Base-by-base conservation (phyloP, 1,140 invertebrate species). In the Aphelenchoides fujianensis region DNA sequence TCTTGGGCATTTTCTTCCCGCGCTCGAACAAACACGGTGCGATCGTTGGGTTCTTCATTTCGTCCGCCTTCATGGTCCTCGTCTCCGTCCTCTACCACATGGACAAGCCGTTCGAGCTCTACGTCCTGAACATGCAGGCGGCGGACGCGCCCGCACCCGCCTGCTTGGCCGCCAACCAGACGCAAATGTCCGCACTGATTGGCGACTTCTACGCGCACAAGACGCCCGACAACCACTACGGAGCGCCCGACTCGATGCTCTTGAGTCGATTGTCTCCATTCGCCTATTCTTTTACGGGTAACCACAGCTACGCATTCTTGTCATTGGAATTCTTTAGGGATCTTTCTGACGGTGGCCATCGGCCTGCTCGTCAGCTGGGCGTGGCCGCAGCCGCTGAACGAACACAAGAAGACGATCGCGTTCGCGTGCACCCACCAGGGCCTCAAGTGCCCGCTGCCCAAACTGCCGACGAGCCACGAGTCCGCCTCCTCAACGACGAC, bases 1-100 rank as follows among this genome's bases (percentile, higher is more conserved):
- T 77, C 34, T 74, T 77, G 12, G 75, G 75, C 2, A 76, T 77
- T 12, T 77, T 77, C 52, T 77, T 77, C 28, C 75, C 75, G 2
- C 19, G 36, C 5, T 54, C 75, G 30, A 77, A 77, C 31, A 79
- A 73, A 61, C 27, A 75, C 34, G 75, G 75, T 2, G 75, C 75
- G 1, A 76, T 76, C 52, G 35, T 70, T 23, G 75, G 71, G 2
- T 66, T 77, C 12, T 1, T 78, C 3, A 34, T 73, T 31, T 27
- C 75, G 35, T 31, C 55, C 5, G 23, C 67, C 19, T 16, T 61
- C 2, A 74, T 77, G 76, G 35, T 77, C 27, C 34, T 35, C 1
- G 28, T 54, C 19, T 41, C 68, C 16, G 32, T 79, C 19, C 12
- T 62, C 12, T 37, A 76, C 16, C 78, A 77, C 48, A n/a, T 77